These are phyloP conservation scores for Sycobia sp. DNA, from an alignment of 1,140 invertebrate genomes.

Conservation along the genomic window DNA sequence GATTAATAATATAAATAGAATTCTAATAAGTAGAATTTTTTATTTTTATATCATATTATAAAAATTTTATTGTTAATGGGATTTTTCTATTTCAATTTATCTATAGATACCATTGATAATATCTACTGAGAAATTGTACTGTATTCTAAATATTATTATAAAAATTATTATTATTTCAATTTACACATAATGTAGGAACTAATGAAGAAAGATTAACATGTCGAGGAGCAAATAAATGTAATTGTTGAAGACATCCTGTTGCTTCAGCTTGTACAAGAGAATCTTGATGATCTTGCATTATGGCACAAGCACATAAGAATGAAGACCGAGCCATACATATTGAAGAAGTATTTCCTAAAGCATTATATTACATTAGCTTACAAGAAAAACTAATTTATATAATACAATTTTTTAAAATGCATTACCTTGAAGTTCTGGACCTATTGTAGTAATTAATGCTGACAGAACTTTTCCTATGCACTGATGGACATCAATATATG, in stretches of 20 bases:
- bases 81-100: too few species aligned
- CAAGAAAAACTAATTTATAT: conserved; percentile 4
- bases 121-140: too few species aligned
- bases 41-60: too few species aligned
- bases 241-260: conserved; percentile 92
- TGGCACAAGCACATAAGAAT: conserved; percentile 85
- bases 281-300: conserved; percentile 91
- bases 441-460: conserved; percentile 95
- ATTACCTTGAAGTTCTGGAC: conserved; percentile 91
- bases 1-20: too few species aligned
- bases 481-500: conserved; percentile 90
- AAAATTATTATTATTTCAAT: conserved; percentile 44
- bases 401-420: conserved; percentile 2
- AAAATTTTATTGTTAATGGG: too few species aligned
- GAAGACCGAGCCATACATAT: conserved; percentile 77
- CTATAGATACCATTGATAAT: too few species aligned
- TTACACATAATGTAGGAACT: conserved; percentile 92
- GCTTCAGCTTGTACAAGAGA: conserved; percentile 94
- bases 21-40: too few species aligned
- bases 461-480: conserved; percentile 93
- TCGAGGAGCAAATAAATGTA: conserved; percentile 95
- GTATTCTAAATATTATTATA: too few species aligned
- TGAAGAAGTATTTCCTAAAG: conserved; percentile 68
- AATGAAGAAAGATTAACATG: conserved; percentile 92
- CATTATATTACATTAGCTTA: neutral